A percentile compares a stretch with the other conserved stretches of the same genome.
Evolutionary conservation across 2,888 invertebrate species (phyloP).

Genomic region (Diogma glabrata): DNA sequence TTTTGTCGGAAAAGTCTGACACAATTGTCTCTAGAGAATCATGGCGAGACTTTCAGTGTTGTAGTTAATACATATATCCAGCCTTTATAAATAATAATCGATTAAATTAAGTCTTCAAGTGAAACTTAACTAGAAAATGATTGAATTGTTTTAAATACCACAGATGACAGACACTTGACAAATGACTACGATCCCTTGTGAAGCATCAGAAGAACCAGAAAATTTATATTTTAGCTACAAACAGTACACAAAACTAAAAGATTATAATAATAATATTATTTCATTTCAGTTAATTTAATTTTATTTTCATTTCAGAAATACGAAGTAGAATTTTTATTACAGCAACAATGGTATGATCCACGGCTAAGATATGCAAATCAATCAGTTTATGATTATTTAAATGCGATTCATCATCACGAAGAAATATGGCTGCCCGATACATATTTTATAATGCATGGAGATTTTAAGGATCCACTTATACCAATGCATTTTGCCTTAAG

Average conservation of each 20-base stretch:
- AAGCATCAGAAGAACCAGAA: too few relatives aligned
- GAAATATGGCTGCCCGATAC: slow-evolving; percentile 91
- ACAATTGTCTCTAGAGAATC: too few relatives aligned
- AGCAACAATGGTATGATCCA: slow-evolving; percentile 90
- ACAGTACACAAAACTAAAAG: not conserved
- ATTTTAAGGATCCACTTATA: slow-evolving; percentile 88
- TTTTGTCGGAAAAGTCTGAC: too few relatives aligned
- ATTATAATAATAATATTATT: not conserved
- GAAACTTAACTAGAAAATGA: too few relatives aligned
- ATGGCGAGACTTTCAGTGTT: too few relatives aligned
- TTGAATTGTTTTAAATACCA: too few relatives aligned
- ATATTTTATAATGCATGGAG: slow-evolving; percentile 93
- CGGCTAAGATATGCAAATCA: slow-evolving; percentile 79
- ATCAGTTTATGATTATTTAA: slow-evolving; percentile 76
- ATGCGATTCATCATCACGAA: slow-evolving; percentile 86
- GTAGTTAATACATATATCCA: too few relatives aligned
- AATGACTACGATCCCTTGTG: too few relatives aligned
- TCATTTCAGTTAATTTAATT: not conserved
- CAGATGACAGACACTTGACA: too few relatives aligned
- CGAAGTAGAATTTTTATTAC: slow-evolving; percentile 87
- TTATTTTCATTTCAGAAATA: slow-evolving; percentile 60
- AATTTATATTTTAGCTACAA: not conserved
- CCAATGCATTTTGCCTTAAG: slow-evolving; percentile 87
- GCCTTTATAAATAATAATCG: too few relatives aligned
- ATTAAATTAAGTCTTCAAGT: too few relatives aligned